These are phyloP conservation scores for Zapornia atra DNA, from an alignment of 2,113 vertebrate genomes.

Conservation along the genomic window DNA sequence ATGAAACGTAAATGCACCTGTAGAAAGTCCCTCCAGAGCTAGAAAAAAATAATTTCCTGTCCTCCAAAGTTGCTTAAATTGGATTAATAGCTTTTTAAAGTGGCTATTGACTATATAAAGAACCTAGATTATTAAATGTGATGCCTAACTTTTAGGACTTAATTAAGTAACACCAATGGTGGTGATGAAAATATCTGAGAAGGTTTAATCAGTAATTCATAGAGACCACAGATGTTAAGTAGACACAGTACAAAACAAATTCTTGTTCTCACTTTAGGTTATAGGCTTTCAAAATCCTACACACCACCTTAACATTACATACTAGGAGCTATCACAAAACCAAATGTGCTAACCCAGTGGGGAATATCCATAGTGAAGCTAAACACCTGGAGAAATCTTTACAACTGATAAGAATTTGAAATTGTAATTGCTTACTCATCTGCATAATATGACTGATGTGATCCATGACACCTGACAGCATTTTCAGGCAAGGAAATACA, in stretches of 20 bases:
- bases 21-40: neutral
- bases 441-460: neutral
- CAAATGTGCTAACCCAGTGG: neutral
- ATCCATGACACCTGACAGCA: rapidly evolving
- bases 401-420: neutral
- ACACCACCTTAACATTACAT: neutral
- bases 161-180: neutral
- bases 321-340: neutral
- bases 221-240: neutral
- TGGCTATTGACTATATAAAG: neutral
- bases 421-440: neutral
- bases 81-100: neutral
- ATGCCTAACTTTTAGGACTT: neutral
- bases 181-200: neutral
- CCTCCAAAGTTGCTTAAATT: neutral
- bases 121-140: neutral
- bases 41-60: neutral
- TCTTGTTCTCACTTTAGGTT: neutral
- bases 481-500: neutral
- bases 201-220: neutral
- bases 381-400: neutral
- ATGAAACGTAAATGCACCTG: neutral
- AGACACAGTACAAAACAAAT: neutral
- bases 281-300: neutral
- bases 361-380: neutral